These are phyloP conservation scores for Gymnocephalus cernua DNA, from an alignment of 2,113 vertebrate species.

Conservation along the genomic window DNA sequence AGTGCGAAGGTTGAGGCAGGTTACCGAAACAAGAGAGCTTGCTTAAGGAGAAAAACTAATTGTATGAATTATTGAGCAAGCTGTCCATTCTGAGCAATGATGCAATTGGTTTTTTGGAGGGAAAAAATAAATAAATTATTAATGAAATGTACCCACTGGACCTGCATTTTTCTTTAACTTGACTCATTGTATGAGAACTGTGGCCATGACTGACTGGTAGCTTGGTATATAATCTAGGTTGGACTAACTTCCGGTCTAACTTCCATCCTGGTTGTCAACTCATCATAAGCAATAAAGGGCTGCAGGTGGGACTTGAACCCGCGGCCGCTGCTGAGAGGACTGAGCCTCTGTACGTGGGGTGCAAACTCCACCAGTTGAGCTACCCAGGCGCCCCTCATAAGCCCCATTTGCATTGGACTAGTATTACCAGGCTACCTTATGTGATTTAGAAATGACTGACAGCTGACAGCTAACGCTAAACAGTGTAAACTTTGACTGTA, in stretches of 20 bases:
- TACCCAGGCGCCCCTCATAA: too few relatives aligned
- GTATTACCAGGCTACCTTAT: too few relatives aligned
- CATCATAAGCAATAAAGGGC: neutral
- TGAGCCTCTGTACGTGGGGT: too few relatives aligned
- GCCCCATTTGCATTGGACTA: too few relatives aligned
- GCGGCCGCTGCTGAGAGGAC: too few relatives aligned
- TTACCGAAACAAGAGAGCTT: slow-evolving; percentile 81
- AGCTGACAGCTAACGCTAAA: too few relatives aligned
- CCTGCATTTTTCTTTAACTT: slow-evolving; percentile 55
- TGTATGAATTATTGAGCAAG: slow-evolving; percentile 84
- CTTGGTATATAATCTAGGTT: slow-evolving; percentile 8
- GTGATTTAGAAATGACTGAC: too few relatives aligned
- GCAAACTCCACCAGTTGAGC: too few relatives aligned
- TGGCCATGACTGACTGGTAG: slow-evolving; percentile 31
- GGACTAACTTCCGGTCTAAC: slow-evolving; percentile 10
- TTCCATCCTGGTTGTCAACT: neutral
- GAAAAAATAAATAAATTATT: slow-evolving; percentile 60
- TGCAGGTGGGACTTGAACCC: too few relatives aligned
- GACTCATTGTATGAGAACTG: slow-evolving; percentile 41
- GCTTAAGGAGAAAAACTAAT: slow-evolving; percentile 83
- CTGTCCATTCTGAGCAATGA: slow-evolving; percentile 78
- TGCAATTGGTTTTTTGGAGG: slow-evolving; percentile 54
- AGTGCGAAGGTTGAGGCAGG: slow-evolving; percentile 73
- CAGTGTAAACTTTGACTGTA: too few relatives aligned
- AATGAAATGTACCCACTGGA: slow-evolving; percentile 49